Conservation (phyloP, 53 echinoderm and acorn worm species). For the Pentamera pediparva region DNA sequence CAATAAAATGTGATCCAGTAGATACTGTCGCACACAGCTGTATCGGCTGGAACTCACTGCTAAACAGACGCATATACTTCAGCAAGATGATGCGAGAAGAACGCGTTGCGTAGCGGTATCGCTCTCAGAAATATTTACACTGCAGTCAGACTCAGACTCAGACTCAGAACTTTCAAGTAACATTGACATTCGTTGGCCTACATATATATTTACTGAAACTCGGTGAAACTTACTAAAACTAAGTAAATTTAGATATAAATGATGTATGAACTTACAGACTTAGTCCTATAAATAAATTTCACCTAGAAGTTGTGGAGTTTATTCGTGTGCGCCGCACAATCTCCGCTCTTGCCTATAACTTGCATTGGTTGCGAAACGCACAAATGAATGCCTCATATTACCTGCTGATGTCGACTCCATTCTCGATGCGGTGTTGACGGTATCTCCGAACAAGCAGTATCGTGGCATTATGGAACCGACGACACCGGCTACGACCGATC, state of each 20-base stretch:
- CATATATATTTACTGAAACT: too few species aligned
- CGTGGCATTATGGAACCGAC: constrained; percentile 44
- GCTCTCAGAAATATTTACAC: neutral
- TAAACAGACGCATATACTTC: neutral
- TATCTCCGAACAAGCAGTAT: constrained; percentile 45
- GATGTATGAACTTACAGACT: too few species aligned
- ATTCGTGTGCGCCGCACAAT: too few species aligned
- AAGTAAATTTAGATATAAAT: too few species aligned
- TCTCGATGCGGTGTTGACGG: constrained; percentile 39
- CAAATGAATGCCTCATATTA: too few species aligned
- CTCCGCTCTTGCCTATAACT: too few species aligned
- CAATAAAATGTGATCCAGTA: neutral
- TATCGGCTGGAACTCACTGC: neutral
- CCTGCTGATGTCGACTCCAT: constrained; percentile 29
- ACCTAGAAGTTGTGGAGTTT: too few species aligned
- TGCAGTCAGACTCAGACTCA: neutral
- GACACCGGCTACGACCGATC: constrained; percentile 17
- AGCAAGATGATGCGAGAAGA: neutral
- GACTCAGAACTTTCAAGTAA: neutral
- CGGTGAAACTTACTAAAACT: too few species aligned
- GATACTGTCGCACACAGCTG: neutral
- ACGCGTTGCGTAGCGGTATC: too few species aligned
- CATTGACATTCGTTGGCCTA: neutral
- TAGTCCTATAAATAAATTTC: too few species aligned
- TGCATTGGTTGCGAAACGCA: too few species aligned